A percentile compares a stretch with the other conserved stretches of the same genome.
Evolutionary conservation across 2,113 vertebrate genomes (phyloP).

Genomic region (Megaleporinus macrocephalus): DNA sequence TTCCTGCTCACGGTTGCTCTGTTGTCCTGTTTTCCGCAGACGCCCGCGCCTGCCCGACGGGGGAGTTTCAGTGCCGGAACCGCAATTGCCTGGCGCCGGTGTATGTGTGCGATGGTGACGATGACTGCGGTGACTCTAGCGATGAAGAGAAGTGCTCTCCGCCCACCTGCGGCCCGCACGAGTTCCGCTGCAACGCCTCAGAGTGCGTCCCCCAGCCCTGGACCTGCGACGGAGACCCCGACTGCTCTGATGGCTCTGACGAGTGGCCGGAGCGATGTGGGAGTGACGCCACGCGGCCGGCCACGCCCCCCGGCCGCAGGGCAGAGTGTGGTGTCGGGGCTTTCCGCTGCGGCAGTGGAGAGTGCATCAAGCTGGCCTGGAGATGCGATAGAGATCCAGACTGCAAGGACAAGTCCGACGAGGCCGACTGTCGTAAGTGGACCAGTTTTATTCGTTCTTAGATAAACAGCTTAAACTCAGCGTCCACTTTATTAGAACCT

Average conservation of each 20-base stretch:
- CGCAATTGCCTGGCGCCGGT: slow-evolving; percentile 87
- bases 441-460: no score
- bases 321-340: slow-evolving; percentile 82
- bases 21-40: slow-evolving; percentile 59
- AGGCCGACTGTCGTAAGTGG: slow-evolving; percentile 92
- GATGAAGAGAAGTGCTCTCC: slow-evolving; percentile 89
- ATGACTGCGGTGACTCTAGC: slow-evolving; percentile 90
- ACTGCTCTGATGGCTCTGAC: slow-evolving; percentile 90
- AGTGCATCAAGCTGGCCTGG: slow-evolving; percentile 91
- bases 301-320: slow-evolving; percentile 52
- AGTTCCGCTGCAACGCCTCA: slow-evolving; percentile 91
- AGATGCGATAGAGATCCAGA: slow-evolving; percentile 94
- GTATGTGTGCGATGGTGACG: slow-evolving; percentile 90
- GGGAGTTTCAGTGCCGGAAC: slow-evolving; percentile 93
- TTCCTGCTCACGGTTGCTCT: neutral
- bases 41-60: slow-evolving; percentile 80
- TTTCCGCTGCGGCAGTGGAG: slow-evolving; percentile 90
- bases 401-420: slow-evolving; percentile 98
- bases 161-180: slow-evolving; percentile 86
- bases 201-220: slow-evolving; percentile 91
- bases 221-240: slow-evolving; percentile 92
- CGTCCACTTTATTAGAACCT: no score
- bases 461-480: no score
- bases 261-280: slow-evolving; percentile 87
- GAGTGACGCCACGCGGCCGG: slow-evolving; percentile 64